These are phyloP conservation scores for Netelia inedita DNA, from an alignment of 2,888 invertebrate genomes.

Conservation along the genomic window DNA sequence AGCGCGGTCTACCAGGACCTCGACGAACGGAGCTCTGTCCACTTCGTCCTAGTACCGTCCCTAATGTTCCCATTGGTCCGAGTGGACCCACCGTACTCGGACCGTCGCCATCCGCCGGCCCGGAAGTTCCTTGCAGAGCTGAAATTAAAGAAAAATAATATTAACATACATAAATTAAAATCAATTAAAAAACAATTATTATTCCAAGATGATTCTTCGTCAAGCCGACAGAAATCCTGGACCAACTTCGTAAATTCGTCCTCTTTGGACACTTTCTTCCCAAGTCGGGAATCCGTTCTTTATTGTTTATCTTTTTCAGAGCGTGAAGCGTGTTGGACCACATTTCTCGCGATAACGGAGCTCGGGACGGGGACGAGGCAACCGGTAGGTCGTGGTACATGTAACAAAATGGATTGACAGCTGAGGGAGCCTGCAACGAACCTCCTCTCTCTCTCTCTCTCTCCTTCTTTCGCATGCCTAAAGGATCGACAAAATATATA, in stretches of 20 bases:
- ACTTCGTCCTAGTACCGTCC: conserved; percentile 74
- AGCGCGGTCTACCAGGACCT: conserved; percentile 90
- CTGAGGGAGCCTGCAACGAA: conserved; percentile 53
- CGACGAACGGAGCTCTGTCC: conserved; percentile 84
- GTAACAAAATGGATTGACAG: conserved; percentile 59
- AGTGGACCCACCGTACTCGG: conserved; percentile 79
- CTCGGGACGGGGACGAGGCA: background rate
- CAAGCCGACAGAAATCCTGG: background rate
- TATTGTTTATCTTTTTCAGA: background rate
- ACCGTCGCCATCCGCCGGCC: conserved; percentile 79
- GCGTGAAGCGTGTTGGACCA: conserved; percentile 15
- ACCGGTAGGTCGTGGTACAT: conserved; percentile 24
- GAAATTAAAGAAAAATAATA: conserved; percentile 50
- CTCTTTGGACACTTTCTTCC: too few relatives aligned
- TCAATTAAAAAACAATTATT: background rate
- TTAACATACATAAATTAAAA: background rate
- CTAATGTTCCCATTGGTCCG: conserved; percentile 75
- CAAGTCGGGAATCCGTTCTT: too few relatives aligned
- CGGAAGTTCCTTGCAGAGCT: conserved; percentile 72
- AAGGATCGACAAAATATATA: background rate
- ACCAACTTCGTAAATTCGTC: too few relatives aligned
- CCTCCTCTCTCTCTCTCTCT: conserved; percentile 21
- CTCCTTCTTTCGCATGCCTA: conserved; percentile 9
- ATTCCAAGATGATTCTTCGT: background rate
- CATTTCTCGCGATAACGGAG: conserved; percentile 33